phyloP scores from a whole-genome alignment of 2,888 invertebrate genomes.

The Torymus auratus region DNA sequence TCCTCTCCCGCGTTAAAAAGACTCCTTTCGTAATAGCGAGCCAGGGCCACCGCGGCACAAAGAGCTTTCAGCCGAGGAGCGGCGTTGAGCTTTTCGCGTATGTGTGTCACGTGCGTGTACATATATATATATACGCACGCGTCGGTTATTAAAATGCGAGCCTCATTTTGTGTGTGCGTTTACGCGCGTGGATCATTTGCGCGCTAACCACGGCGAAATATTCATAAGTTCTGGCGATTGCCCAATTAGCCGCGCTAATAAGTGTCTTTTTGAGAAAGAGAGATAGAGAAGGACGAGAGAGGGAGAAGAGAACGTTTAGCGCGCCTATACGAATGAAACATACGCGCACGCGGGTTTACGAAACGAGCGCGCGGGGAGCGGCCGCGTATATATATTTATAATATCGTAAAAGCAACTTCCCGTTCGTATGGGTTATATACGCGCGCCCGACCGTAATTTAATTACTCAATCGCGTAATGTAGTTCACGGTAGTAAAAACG shows the following conservation, averaged over 20 bases:
- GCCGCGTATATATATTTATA: no score
- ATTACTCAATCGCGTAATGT: slow-evolving; percentile 4
- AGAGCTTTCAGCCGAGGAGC: neutral
- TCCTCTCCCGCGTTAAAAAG: slow-evolving; percentile 7
- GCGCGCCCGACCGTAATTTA: neutral
- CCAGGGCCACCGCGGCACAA: neutral
- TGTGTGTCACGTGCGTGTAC: slow-evolving; percentile 13
- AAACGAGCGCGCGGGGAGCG: no score
- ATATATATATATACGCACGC: neutral
- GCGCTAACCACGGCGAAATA: neutral
- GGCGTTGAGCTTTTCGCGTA: slow-evolving; percentile 1
- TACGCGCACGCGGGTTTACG: no score
- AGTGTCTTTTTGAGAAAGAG: no score
- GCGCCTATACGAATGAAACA: no score
- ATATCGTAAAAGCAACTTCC: no score
- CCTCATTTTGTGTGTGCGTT: slow-evolving; percentile 28
- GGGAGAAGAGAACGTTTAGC: no score
- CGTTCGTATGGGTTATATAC: no score
- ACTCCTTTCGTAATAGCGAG: neutral
- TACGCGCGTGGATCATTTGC: slow-evolving; percentile 12
- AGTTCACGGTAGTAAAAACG: slow-evolving; percentile 2
- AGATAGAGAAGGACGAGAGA: no score
- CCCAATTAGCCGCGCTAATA: no score
- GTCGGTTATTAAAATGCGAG: slow-evolving; percentile 12
- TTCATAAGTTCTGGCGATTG: no score